Base-by-base conservation (phyloP, 2,113 vertebrate species). In the Nothocercus nigrocapillus region DNA sequence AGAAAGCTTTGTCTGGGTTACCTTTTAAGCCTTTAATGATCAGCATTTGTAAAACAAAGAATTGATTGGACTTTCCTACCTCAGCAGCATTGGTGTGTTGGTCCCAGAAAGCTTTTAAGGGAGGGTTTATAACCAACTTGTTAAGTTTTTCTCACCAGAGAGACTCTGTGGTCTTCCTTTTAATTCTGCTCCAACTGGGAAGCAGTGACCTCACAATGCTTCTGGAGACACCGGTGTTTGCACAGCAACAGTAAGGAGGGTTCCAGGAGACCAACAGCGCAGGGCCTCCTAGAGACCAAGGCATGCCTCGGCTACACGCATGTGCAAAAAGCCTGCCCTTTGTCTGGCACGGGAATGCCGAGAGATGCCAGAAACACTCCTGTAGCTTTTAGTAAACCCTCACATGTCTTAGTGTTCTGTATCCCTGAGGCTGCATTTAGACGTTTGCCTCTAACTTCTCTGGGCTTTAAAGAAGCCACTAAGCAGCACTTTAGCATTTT, bases 161-260 rank as follows among this genome's bases (percentile, higher is more conserved):
- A 93, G 77, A 38, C 78, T 84, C 90, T 97, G 90, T 96, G 95
- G 90, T 91, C 94, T 96, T 84, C 75, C 82, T 77, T 63, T 90
- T 63, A 90, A 49, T 38, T 38, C 91, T 94, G 80, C 69, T 77
- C 61, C 54, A 85, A 64, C 44, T 79, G 94, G 97, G 93, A 93
- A 94, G 73, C 54, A 87, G 90, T 95, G 97, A 97, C 90, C 92
- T 96, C 95, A 97, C 93, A 97, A 97, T 95, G 30, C 68, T 19
- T 61, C 79, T 88, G 86, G 62, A 93, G 86, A 94, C 40, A 69
- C 89, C 92, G 87, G 30, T 67, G 77, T 97, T 89, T 94, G 96
- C 64, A 78, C 82, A 84, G 91, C 72, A 95, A 94, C 84, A n/a
- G 44, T 24, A 49, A 49, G 49, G 49, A 49, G 49, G 21, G 49